Evolutionary conservation across 2,888 invertebrate species (phyloP), one percentile per base, ranked within the genome.

Genomic region (Drosophila ezoana): DNA sequence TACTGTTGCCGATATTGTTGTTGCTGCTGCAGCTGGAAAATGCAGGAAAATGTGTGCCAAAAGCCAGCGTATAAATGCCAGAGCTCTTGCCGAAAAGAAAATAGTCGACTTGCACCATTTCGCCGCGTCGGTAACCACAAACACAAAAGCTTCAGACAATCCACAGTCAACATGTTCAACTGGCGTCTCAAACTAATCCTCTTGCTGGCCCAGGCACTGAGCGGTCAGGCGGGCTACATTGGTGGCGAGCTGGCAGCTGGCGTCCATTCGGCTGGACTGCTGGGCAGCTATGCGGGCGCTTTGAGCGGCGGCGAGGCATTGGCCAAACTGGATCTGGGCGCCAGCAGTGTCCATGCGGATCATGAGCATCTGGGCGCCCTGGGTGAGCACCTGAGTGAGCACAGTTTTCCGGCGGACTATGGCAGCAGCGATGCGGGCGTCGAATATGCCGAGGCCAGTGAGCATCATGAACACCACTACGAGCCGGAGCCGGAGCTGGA

Each of bases 81-180:
- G 61, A 52, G 47, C 51, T 60, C 59, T 70, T 54, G 69, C 51
- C 61, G 71, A 80, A 76, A 83, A 77, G 76, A 89, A 87, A 90
- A 85, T 90, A 90, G 89, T 90, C 73, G 76, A 76, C 79, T 87
- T 80, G 75, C 76, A 83, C 77, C 89, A 83, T 83, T 77, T 81
- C 79, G 78, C 76, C 81, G 84, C 81, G 76, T 67, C 87, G 83
- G 90, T 88, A 61, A 52, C 44, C 47, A 49, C 58, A 33, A 9
- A 41, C 13, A 32, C 33, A 33, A 5, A 51, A 20, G 51, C 37
- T 49, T 11, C 16, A 38, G 32, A 52, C 11, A 37, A 20, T 18
- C 9, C 23, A 32, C 5, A 18, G 37, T 41, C 57, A 60, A 54
- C 14, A 81, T 81, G 85, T 68, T 64, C 54, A 67, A 48, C 53